Base-by-base conservation (phyloP, 2,113 vertebrate genomes). In the Suncus etruscus region DNA sequence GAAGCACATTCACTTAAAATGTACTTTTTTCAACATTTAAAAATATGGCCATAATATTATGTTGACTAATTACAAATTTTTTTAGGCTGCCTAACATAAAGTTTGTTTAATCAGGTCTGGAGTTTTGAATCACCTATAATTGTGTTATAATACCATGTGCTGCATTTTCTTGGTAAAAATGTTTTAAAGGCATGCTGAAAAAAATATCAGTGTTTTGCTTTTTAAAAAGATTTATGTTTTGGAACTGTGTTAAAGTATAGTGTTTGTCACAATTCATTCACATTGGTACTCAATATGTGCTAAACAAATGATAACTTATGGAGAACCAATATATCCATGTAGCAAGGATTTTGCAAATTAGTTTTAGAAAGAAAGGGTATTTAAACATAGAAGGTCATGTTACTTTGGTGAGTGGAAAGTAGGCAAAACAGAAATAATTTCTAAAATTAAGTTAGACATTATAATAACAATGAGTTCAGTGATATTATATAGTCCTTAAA, bases 401-500 rank as follows among this genome's bases (percentile, higher is more conserved):
- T 84, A 76, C 83, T 90, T n/a, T 15, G 31, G 76, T 83, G 45
- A 89, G 70, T 32, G 89, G 72, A 47, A 82, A 78, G 15, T n/a
- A 54, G n/a, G n/a, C 61, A 63, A 50, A 95, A 70, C 25, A 70
- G 2, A 72, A 48, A 39, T 39, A 61, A 61, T 74, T 90, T 91
- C 77, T 82, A 89, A 91, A 82, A 18, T 73, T 94, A 88, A 92
- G 24, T 78, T 92, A 79, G 3, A 18, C 3, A 74, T 32, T 84
- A 78, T 86, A 69, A 70, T 79, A 85, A 87, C 47, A 45, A 29
- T 4, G 25, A 86, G 3, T 79, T 78, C n/a, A 29, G 16, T 69
- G 66, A 65, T 89, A 32, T 51, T 83, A 16, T 58, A 24, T 89
- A 83, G 68, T 27, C 86, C 90, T 87, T 88, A 86, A 77, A 89